Percentiles rank a stretch among this genome's conserved stretches.
phyloP scores from a whole-genome alignment of 2,888 invertebrate species.

The Platycheirus albimanus region DNA sequence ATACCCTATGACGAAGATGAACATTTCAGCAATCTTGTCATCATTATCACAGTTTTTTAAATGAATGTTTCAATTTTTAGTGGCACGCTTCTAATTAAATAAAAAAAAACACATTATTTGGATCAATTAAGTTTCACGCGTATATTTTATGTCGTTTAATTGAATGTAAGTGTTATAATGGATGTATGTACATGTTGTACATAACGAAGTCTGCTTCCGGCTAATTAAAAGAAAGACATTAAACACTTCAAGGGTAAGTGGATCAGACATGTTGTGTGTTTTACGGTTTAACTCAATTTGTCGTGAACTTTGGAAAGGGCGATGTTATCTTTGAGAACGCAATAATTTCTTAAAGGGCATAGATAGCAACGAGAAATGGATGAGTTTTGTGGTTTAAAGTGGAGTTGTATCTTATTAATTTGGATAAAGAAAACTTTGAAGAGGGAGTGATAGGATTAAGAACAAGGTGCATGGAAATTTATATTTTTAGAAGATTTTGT shows the following conservation, averaged over 20 bases:
- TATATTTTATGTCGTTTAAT: conserved; percentile 60
- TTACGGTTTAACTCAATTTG: conserved; percentile 56
- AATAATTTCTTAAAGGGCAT: neutral
- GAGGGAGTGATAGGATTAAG: too few species aligned
- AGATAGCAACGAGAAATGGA: neutral
- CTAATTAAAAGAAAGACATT: conserved; percentile 50
- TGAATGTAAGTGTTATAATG: conserved; percentile 34
- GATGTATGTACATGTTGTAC: conserved; percentile 2
- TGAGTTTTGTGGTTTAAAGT: neutral
- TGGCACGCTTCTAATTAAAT: conserved; percentile 44
- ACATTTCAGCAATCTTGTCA: neutral
- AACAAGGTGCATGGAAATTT: too few species aligned
- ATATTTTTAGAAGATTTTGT: too few species aligned
- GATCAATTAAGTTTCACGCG: conserved; percentile 52
- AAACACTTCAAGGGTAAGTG: conserved; percentile 59
- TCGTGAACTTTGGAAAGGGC: conserved; percentile 13
- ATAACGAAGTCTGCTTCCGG: conserved; percentile 59
- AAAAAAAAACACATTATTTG: conserved; percentile 21
- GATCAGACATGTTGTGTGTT: conserved; percentile 26
- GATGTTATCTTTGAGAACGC: neutral
- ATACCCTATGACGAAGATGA: neutral
- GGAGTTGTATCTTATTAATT: neutral
- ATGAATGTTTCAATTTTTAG: conserved; percentile 8
- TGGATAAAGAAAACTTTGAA: too few species aligned
- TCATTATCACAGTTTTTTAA: neutral